phyloP scores from a whole-genome alignment of 2,888 invertebrate genomes.

The Ashinkailepas kermadecensis region DNA sequence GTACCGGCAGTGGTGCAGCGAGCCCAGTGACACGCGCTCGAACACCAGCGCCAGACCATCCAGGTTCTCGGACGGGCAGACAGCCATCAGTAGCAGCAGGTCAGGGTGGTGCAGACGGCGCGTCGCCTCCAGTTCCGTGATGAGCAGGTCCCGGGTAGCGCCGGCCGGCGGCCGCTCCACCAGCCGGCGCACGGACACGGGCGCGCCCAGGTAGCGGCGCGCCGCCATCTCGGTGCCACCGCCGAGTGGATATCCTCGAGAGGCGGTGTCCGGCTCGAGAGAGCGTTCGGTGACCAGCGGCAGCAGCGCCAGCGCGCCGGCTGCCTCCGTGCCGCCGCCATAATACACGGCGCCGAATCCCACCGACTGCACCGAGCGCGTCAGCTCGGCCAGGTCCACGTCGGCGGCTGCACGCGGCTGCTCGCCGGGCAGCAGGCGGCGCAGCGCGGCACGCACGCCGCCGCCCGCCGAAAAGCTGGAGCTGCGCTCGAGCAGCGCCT shows the following conservation, averaged over 20 bases:
- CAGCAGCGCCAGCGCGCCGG: not conserved
- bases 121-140: conserved; percentile 30
- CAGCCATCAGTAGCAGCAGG: conserved; percentile 44
- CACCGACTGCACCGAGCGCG: conserved; percentile 30
- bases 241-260: conserved; percentile 35
- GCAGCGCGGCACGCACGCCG: not conserved
- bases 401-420: not conserved
- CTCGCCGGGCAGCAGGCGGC: not conserved
- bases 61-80: conserved; percentile 41
- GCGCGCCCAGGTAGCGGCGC: conserved; percentile 36
- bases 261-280: conserved; percentile 31
- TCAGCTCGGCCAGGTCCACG: conserved; percentile 31
- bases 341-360: conserved; percentile 34
- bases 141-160: conserved; percentile 22
- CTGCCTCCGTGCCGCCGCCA: not conserved
- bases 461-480: not conserved
- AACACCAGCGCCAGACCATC: conserved; percentile 44
- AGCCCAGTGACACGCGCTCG: conserved; percentile 43
- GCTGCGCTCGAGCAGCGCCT: conserved; percentile 30
- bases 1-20: conserved; percentile 43
- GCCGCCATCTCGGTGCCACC: conserved; percentile 35
- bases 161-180: not conserved
- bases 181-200: conserved; percentile 35
- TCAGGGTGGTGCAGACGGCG: conserved; percentile 41
- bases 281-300: conserved; percentile 29